These are phyloP conservation scores for Myocastor coypus DNA, from an alignment of 2,113 vertebrate species.

Conservation along the genomic window DNA sequence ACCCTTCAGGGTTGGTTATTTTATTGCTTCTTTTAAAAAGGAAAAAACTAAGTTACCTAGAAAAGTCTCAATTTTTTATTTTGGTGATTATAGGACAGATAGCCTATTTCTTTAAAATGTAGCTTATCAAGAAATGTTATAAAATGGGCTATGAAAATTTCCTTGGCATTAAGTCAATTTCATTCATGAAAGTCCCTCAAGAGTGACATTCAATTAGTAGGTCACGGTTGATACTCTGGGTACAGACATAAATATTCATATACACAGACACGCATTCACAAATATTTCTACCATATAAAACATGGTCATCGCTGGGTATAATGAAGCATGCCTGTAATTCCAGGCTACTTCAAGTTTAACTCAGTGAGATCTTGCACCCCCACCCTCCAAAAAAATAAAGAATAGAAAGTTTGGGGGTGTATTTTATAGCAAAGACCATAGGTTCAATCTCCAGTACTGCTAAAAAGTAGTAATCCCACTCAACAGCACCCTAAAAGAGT, in stretches of 20 bases:
- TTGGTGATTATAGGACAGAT: not conserved
- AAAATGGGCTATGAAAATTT: not conserved
- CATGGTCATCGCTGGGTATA: not conserved
- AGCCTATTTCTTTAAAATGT: not conserved
- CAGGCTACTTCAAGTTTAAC: not conserved
- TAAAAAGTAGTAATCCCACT: not conserved
- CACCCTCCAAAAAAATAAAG: not conserved
- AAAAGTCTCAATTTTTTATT: conserved; percentile 6
- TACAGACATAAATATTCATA: not conserved
- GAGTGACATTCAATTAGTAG: not conserved
- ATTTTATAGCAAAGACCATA: not conserved
- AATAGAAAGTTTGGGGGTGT: not conserved
- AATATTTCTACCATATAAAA: conserved; percentile 20
- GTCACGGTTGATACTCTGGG: not conserved
- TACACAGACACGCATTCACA: not conserved
- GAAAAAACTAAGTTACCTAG: not conserved
- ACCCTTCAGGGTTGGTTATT: not conserved
- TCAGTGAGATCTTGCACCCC: accelerated
- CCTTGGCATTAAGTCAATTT: not conserved
- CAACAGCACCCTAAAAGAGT: not conserved
- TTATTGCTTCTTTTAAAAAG: conserved; percentile 37
- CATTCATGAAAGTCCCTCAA: not conserved
- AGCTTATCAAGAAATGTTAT: conserved; percentile 37
- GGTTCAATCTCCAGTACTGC: not conserved
- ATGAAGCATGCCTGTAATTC: not conserved